Evolutionary conservation across 2,888 invertebrate genomes (phyloP).

Genomic region (Ectemnius lituratus): DNA sequence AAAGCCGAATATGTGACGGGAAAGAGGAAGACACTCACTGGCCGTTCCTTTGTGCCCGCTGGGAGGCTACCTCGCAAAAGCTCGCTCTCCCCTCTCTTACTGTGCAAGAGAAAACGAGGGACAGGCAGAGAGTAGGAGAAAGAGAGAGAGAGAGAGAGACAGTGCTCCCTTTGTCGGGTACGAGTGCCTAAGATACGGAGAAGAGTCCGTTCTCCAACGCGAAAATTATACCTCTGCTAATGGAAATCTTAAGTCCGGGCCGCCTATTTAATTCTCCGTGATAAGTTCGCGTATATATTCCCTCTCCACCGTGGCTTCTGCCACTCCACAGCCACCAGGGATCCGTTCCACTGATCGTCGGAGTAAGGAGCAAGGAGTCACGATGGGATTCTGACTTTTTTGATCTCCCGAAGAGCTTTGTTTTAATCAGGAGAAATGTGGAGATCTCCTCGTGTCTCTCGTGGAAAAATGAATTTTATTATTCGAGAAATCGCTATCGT

Average conservation of each 20-base stretch:
- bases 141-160: too few species aligned
- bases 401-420: too few species aligned
- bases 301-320: too few species aligned
- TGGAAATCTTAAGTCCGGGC: not conserved
- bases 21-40: slow-evolving; percentile 4
- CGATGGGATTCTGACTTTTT: too few species aligned
- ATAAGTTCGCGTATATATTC: too few species aligned
- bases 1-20: not conserved
- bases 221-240: slow-evolving; percentile 9
- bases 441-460: too few species aligned
- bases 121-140: too few species aligned
- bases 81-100: slow-evolving; percentile 17
- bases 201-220: not conserved
- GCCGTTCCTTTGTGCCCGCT: slow-evolving; percentile 20
- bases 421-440: too few species aligned
- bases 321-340: too few species aligned
- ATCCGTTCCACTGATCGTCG: too few species aligned
- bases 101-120: too few species aligned
- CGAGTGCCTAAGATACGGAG: slow-evolving; percentile 6
- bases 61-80: slow-evolving; percentile 19
- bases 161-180: not conserved
- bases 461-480: not conserved
- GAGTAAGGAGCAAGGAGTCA: too few species aligned
- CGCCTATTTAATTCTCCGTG: not conserved
- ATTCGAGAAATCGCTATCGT: not conserved